phyloP scores from a whole-genome alignment of 2,888 invertebrate genomes.

The Actias luna region DNA sequence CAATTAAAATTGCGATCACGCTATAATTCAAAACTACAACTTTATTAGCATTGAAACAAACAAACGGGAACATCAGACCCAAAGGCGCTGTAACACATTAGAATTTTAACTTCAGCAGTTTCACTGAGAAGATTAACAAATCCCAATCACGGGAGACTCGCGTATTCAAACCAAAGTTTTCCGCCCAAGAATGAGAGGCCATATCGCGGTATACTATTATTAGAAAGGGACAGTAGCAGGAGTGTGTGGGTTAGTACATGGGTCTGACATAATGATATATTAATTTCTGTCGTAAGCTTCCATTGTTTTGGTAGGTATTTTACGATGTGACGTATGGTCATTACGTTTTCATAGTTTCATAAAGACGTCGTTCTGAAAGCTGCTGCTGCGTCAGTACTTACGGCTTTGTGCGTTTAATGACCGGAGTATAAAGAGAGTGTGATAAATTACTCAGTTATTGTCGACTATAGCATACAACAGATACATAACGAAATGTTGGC shows the following conservation, averaged over 20 bases:
- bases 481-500: neutral
- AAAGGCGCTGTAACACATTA: slow-evolving; percentile 64
- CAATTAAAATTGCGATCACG: slow-evolving; percentile 5
- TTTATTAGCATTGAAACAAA: slow-evolving; percentile 19
- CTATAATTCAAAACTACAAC: slow-evolving; percentile 17
- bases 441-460: slow-evolving; percentile 40
- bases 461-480: neutral
- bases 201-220: slow-evolving; percentile 21
- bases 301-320: slow-evolving; percentile 80
- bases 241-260: slow-evolving; percentile 61
- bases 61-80: slow-evolving; percentile 50
- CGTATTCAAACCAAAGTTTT: slow-evolving; percentile 68
- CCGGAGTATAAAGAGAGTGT: slow-evolving; percentile 49
- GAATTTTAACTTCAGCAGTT: slow-evolving; percentile 70
- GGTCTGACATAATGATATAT: slow-evolving; percentile 81
- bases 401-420: slow-evolving; percentile 72
- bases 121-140: slow-evolving; percentile 71
- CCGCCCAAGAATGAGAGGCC: slow-evolving; percentile 51
- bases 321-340: slow-evolving; percentile 78
- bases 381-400: slow-evolving; percentile 42
- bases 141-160: slow-evolving; percentile 75
- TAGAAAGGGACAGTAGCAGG: slow-evolving; percentile 39
- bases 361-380: slow-evolving; percentile 66
- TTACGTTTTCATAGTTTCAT: slow-evolving; percentile 80
- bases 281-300: slow-evolving; percentile 78